Base-by-base conservation (phyloP, 2,113 vertebrate species). In the Chroicocephalus ridibundus region DNA sequence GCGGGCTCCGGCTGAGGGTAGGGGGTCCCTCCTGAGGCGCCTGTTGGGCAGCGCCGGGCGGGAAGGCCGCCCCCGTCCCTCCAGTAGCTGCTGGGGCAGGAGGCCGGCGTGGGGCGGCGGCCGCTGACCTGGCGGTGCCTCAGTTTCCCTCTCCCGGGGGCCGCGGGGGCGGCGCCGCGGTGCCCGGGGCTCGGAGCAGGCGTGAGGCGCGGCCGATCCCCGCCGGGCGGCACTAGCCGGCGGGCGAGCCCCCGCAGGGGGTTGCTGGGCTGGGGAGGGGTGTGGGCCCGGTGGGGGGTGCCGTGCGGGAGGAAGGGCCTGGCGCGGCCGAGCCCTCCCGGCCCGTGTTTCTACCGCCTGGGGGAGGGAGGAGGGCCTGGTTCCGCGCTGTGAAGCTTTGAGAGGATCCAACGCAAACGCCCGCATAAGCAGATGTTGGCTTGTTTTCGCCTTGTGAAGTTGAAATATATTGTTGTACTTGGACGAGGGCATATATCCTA, bases 261-360 rank as follows among this genome's bases (percentile, higher is more conserved):
- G 27, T 32, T 15, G 6, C 42, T 7, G 52, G 6, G 44, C 26
- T 24, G 68, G 20, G 8, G 40, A 1, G 11, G 20, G 17, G 22
- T 4, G 9, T 1, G 70, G 27, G 3, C 10, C 24, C 15, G 2
- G 52, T 5, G 52, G 44, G 27, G 12, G 1, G 13, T 24, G 54
- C 34, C 7, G 6, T 11, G 46, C 19, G 16, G 61, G 62, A 16
- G 18, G 62, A 9, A 6, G 6, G 55, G 47, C 64, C 54, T 15
- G 54, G 34, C 24, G 47, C 31, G 5, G 55, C 1, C 29, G 19
- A 4, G 71, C 32, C 26, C 29, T 31, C 11, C 42, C 24, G 32
- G 27, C n/a, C 40, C 16, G 2, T 1, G 40, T 3, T 6, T 2
- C 40, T 32, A 2, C 14, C n/a, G 3, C 8, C 17, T 2, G 11